Conservation (phyloP, 2,797 vertebrate species). For the Microctenopoma lineatum region DNA sequence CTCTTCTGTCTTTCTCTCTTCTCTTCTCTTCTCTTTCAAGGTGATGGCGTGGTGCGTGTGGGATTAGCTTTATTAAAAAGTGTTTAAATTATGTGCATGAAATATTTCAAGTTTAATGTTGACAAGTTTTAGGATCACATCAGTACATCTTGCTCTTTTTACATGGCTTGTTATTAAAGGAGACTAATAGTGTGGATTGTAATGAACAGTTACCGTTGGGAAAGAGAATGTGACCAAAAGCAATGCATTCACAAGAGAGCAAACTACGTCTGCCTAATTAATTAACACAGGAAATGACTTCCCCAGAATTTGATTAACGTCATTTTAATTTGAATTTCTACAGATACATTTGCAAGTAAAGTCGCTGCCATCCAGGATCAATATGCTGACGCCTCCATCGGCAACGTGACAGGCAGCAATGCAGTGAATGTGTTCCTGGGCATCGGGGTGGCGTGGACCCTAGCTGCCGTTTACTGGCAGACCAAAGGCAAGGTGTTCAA, state of each 20-base stretch:
- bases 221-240: not conserved
- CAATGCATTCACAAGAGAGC: not conserved
- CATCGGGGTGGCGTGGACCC: conserved; percentile 91
- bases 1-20: too few species aligned
- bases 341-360: conserved; percentile 90
- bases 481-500: conserved; percentile 80
- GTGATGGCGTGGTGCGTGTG: too few species aligned
- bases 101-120: too few species aligned
- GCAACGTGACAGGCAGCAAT: conserved; percentile 91
- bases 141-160: too few species aligned
- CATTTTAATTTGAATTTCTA: not conserved
- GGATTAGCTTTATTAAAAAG: too few species aligned
- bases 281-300: not conserved
- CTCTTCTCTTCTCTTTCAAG: too few species aligned
- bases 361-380: conserved; percentile 91
- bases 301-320: too few species aligned
- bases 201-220: not conserved
- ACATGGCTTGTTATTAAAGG: too few species aligned
- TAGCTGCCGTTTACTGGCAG: conserved; percentile 86
- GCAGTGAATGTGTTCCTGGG: conserved; percentile 91
- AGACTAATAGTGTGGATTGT: too few species aligned
- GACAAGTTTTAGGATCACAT: too few species aligned
- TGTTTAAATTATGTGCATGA: too few species aligned
- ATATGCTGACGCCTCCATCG: conserved; percentile 89
- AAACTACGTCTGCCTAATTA: not conserved